Conservation (phyloP, 2,797 vertebrate genomes). For the Esox lucius region DNA sequence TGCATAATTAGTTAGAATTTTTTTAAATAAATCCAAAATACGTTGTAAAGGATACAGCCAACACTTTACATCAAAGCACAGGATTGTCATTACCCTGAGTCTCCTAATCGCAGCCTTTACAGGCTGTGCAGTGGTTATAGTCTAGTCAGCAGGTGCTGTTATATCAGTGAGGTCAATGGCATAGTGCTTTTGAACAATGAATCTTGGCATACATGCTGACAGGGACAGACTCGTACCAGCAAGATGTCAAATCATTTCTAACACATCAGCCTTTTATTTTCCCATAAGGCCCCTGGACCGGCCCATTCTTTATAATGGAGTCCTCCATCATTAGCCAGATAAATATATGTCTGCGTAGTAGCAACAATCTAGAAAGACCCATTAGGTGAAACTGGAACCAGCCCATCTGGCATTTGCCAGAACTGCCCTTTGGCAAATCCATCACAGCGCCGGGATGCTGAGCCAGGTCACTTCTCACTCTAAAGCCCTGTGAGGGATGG, state of each 20-base stretch:
- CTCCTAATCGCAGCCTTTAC: neutral
- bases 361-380: no score
- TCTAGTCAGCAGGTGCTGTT: neutral
- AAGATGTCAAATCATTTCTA: neutral
- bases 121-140: neutral
- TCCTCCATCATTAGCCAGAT: no score
- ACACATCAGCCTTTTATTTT: no score
- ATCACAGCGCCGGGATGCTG: slow-evolving; percentile 51
- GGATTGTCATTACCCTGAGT: neutral
- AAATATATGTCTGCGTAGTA: no score
- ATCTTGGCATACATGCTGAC: slow-evolving; percentile 42
- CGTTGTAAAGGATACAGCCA: neutral
- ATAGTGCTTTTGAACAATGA: slow-evolving; percentile 32
- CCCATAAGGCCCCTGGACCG: no score
- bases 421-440: no score
- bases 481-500: slow-evolving; percentile 55
- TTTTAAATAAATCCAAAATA: neutral
- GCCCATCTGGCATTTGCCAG: no score
- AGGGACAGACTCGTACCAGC: slow-evolving; percentile 5
- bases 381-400: no score
- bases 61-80: neutral
- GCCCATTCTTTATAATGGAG: no score
- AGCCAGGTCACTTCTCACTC: slow-evolving; percentile 59
- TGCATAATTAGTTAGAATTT: neutral
- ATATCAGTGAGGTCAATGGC: slow-evolving; percentile 6